Evolutionary conservation across 2,888 invertebrate species (phyloP), one percentile per base, ranked within the genome.

Genomic region (Norana najaformis): DNA sequence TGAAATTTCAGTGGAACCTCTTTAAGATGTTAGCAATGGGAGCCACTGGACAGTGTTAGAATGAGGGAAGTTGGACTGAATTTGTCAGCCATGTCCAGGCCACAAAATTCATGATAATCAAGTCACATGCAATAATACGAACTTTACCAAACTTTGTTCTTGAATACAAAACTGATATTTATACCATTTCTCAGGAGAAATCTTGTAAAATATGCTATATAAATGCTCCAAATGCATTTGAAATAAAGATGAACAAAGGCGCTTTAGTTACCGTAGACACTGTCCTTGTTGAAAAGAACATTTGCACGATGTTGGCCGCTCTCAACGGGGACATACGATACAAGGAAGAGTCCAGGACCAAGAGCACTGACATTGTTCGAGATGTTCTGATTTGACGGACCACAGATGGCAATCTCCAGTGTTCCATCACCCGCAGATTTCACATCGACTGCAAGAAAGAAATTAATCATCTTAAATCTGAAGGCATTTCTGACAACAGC

Each of bases 291-390:
- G 95, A 98, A 98, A 95, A 98, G 96, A 47, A 99, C 98, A 88
- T 98, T 98, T 6, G 99, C 96, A 38, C 97, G 97, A 95, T 99
- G 99, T 0, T 97, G 96, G 2, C 98, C 97, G 0, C 98, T 97
- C 95, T 98, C 98, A 69, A 97, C 97, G 0, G 99, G 99, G 94
- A 98, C 98, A 95, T 99, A 99, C 95, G 98, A 98, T 41, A 98
- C 98, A 39, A 90, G 69, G 34, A 91, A 53, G 93, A 98, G 97
- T 0, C 99, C 99, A 95, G 98, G 98, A 88, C 98, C 98, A 96
- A 99, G 98, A 94, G 98, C 98, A 94, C 98, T 98, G 1, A 99
- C 99, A 94, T 98, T 99, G 95, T 99, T 99, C 20, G 99, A 99
- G n/a, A 99, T 98, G 95, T 99, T 99, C 93, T 98, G 97, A 30